A percentile compares a stretch with the other conserved stretches of the same genome.
These are phyloP conservation scores for Orientallactaga sibirica DNA, from an alignment of 2,797 vertebrate genomes.

Conservation along the genomic window DNA sequence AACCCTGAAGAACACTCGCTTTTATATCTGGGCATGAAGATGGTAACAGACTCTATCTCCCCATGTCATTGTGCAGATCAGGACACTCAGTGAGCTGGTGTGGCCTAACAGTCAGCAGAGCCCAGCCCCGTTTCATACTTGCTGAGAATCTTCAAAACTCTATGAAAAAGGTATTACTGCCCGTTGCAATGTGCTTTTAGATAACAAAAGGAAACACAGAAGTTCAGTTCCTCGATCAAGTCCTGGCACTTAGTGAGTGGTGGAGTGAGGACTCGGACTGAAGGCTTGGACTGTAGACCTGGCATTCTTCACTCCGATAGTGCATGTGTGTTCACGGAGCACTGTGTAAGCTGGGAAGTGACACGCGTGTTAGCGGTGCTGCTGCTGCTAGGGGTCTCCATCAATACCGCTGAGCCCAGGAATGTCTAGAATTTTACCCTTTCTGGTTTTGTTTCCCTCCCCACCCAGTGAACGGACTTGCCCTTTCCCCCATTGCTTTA, in stretches of 20 bases:
- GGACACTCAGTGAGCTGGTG: neutral
- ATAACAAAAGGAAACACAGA: conserved; percentile 18
- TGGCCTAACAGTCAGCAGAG: neutral
- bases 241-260: neutral
- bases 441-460: neutral
- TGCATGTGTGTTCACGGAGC: neutral
- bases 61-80: neutral
- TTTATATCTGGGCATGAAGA: neutral
- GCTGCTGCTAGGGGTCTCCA: neutral
- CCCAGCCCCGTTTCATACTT: neutral
- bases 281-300: neutral
- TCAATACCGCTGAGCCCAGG: neutral
- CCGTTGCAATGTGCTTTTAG: conserved; percentile 32
- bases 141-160: neutral
- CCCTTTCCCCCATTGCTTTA: neutral
- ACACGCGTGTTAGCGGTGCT: neutral
- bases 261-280: neutral
- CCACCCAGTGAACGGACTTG: neutral
- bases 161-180: neutral
- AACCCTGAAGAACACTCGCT: neutral
- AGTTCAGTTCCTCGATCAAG: neutral
- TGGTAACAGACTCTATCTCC: neutral
- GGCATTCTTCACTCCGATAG: neutral
- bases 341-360: neutral
- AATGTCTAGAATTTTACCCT: neutral